Evolutionary conservation across 2,113 vertebrate genomes (phyloP).

Genomic region (Silurus asotus): DNA sequence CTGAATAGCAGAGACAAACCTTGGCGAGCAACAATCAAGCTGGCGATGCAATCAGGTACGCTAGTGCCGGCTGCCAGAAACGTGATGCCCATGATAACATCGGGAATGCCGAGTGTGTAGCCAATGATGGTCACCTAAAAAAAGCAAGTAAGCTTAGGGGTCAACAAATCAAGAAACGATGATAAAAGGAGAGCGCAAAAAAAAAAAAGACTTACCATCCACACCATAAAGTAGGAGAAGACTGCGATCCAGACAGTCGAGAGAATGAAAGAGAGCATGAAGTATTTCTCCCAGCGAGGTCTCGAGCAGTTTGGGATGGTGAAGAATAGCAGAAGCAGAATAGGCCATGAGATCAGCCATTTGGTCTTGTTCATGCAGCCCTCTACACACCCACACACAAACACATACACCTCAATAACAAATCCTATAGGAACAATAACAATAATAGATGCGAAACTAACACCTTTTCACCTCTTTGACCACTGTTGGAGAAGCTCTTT

Average conservation of each 20-base stretch:
- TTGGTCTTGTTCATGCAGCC: slow-evolving; percentile 82
- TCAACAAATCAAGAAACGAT: background rate
- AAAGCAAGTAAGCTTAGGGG: background rate
- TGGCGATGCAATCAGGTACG: slow-evolving; percentile 97
- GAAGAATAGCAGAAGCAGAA: slow-evolving; percentile 84
- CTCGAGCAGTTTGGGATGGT: slow-evolving; percentile 93
- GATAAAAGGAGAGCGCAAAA: background rate
- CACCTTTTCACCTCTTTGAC: background rate
- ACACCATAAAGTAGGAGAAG: slow-evolving; percentile 99
- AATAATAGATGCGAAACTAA: background rate
- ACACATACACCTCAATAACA: background rate
- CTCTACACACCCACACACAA: slow-evolving; percentile 62
- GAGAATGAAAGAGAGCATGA: slow-evolving; percentile 91
- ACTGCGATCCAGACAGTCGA: slow-evolving; percentile 95
- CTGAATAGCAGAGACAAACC: slow-evolving; percentile 68
- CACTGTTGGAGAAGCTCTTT: background rate
- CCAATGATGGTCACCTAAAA: slow-evolving; percentile 92
- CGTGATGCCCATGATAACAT: slow-evolving; percentile 99
- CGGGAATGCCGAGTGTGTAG: slow-evolving; percentile 95
- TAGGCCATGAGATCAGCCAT: slow-evolving; percentile 92
- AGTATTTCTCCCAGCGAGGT: slow-evolving; percentile 90
- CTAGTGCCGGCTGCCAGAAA: slow-evolving; percentile 98
- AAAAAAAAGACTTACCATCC: slow-evolving; percentile 84
- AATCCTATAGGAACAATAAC: background rate
- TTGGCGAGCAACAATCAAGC: slow-evolving; percentile 96